Evolutionary conservation across 1,140 invertebrate species (phyloP).

Genomic region (Microplitis demolitor): DNA sequence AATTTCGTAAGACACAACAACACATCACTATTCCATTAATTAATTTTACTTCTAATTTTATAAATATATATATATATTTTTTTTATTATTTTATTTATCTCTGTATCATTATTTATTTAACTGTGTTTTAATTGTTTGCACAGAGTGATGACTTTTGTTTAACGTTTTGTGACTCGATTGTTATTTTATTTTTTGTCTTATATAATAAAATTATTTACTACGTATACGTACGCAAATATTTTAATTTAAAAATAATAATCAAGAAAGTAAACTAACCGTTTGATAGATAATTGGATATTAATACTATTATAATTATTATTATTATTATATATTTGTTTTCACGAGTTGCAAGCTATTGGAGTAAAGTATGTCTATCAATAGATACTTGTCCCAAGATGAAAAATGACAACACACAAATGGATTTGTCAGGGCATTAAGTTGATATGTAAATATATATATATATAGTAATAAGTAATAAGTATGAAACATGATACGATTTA

Average conservation of each 20-base stretch:
- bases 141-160: slow-evolving; percentile 4
- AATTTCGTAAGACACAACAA: slow-evolving; percentile 36
- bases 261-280: neutral
- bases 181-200: neutral
- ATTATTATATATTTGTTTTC: neutral
- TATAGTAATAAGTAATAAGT: neutral
- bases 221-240: neutral
- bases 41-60: slow-evolving; percentile 24
- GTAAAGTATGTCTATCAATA: neutral
- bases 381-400: neutral
- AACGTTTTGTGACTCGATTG: neutral
- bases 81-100: slow-evolving; percentile 7
- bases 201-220: too few relatives aligned
- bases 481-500: neutral
- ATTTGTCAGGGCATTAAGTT: neutral
- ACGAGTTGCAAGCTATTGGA: neutral
- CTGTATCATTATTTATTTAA: neutral
- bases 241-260: neutral
- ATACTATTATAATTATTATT: too few relatives aligned
- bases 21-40: neutral
- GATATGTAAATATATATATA: neutral
- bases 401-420: neutral
- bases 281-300: neutral
- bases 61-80: neutral
- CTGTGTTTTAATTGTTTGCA: slow-evolving; percentile 8